phyloP scores from a whole-genome alignment of 2,113 vertebrate genomes.

The Chaenocephalus aceratus region DNA sequence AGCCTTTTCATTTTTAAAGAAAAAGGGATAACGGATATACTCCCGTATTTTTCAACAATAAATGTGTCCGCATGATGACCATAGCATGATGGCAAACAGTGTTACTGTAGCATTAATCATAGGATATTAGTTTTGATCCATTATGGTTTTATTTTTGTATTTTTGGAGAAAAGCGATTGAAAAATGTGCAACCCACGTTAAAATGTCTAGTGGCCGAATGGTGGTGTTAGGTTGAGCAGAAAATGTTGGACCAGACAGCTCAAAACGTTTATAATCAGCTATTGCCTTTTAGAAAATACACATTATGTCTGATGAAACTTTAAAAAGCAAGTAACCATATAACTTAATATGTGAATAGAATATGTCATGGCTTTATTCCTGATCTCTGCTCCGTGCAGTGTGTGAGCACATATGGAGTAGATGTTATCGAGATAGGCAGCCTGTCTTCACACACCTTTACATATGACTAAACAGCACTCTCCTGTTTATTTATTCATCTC shows the following conservation, averaged over 20 bases:
- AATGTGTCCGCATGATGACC: neutral
- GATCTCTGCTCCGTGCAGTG: neutral
- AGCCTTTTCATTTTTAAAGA: no score
- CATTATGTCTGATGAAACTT: no score
- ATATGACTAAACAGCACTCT: constrained; percentile 48
- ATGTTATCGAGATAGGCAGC: constrained; percentile 13
- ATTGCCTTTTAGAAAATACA: no score
- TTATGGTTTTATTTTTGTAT: no score
- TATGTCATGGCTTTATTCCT: constrained; percentile 8
- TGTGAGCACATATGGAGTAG: constrained; percentile 11
- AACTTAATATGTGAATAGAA: neutral
- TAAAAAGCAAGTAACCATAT: no score
- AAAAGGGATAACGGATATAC: neutral
- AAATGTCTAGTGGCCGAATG: no score
- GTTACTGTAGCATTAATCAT: no score
- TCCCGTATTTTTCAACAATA: no score
- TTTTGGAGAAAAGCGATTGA: no score
- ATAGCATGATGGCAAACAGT: neutral
- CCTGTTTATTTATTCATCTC: constrained; percentile 52
- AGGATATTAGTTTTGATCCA: no score
- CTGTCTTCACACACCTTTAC: constrained; percentile 35
- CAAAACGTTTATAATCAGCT: neutral
- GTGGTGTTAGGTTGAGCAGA: no score
- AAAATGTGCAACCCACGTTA: no score
- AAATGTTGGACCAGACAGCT: neutral